Percentiles rank a stretch among this genome's conserved stretches.
These are phyloP conservation scores for Aphis gossypii DNA, from an alignment of 1,140 invertebrate genomes.

Conservation along the genomic window DNA sequence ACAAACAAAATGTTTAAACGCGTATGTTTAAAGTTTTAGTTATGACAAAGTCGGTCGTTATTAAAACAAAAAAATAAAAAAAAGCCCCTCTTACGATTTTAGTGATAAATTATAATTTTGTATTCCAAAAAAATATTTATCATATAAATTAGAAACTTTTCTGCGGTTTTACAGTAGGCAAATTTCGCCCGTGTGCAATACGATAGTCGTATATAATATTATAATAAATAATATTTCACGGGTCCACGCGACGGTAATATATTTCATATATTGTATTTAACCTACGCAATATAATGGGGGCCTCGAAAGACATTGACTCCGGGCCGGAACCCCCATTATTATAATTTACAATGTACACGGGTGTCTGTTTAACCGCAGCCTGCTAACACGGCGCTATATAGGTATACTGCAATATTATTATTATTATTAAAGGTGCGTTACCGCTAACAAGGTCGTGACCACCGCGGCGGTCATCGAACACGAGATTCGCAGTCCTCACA, in stretches of 20 bases:
- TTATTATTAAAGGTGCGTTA: not conserved
- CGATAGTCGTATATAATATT: too few relatives aligned
- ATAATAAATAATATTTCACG: not conserved
- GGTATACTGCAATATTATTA: not conserved
- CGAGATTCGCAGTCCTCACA: not conserved
- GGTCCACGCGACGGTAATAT: not conserved
- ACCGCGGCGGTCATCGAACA: not conserved
- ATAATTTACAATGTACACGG: not conserved
- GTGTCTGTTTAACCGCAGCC: constrained; percentile 3
- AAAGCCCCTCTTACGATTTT: not conserved
- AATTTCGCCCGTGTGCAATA: not conserved
- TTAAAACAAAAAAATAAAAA: not conserved
- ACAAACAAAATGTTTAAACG: not conserved
- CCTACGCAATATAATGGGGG: not conserved
- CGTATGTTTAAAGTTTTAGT: not conserved
- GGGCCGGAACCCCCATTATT: not conserved
- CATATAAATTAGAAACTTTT: not conserved
- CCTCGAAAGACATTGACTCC: not conserved
- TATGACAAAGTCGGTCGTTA: not conserved
- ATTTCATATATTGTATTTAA: not conserved
- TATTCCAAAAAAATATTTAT: not conserved
- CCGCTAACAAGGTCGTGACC: constrained; percentile 10
- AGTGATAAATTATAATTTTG: not conserved
- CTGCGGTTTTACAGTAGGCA: not conserved
- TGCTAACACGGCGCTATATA: not conserved